Base-by-base conservation (phyloP, 2,888 invertebrate genomes). In the Megalurothrips usitatus region DNA sequence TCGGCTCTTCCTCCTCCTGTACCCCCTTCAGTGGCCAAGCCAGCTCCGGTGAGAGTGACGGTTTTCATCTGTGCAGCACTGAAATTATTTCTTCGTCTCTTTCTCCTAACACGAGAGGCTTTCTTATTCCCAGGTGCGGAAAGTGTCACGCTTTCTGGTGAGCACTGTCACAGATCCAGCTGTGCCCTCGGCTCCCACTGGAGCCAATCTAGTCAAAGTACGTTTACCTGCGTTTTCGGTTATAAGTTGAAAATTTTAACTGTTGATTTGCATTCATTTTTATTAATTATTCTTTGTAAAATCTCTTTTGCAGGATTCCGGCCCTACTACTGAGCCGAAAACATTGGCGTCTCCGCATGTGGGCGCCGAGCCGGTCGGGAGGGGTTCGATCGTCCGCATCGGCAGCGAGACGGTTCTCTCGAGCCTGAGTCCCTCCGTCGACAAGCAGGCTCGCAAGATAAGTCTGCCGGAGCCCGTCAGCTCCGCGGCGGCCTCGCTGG, bases 61-160 rank as follows among this genome's bases (percentile, higher is more conserved):
- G 14, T n/a, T 10, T 58, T 2, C 6, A 58, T 58, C 58, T 58
- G 17, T 6, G 58, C 34, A 43, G 34, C 34, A 43, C 58, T 52
- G 8, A 52, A 4, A 52, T 0, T 19, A 17, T 14, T 10, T 12
- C 12, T 17, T 58, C 17, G 58, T 58, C 14, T 58, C 26, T 26
- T 12, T 75, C 26, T 23, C 68, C 0, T 43, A 4, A 43, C 34
- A 43, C 6, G 34, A 6, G 34, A 43, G 14, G n/a, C 17, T 58
- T 58, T 58, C 58, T 14, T 14, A 19, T n/a, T 83, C 82, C 82
- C 84, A 86, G 79, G 89, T 90, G 75, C 89, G 94, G 82, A 94
- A 94, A 86, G 93, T 94, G 84, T 94, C 94, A 49, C 89, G 94
- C 82, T 95, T 95, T 88, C 90, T 94, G 86, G 94, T 95, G 84